These are phyloP conservation scores for Orius laevigatus DNA, from an alignment of 1,140 invertebrate genomes.

Conservation along the genomic window DNA sequence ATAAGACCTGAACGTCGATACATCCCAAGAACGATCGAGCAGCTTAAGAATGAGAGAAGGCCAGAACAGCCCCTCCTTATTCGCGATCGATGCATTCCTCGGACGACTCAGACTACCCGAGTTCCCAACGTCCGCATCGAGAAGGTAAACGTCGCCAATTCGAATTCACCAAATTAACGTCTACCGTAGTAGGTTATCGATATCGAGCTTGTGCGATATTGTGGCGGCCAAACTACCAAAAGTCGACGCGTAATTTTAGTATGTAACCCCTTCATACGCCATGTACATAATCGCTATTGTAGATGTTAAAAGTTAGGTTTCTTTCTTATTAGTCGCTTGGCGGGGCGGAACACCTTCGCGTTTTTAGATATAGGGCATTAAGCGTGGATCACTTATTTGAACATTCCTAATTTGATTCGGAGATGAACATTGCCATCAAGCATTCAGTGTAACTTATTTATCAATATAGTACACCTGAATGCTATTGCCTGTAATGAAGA, in stretches of 20 bases:
- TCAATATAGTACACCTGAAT: too few relatives aligned
- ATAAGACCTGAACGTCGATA: conserved; percentile 1
- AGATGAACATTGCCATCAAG: too few relatives aligned
- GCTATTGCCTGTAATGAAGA: too few relatives aligned
- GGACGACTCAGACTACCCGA: too few relatives aligned
- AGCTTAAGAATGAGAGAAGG: neutral
- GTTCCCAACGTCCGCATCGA: too few relatives aligned
- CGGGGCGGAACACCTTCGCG: too few relatives aligned
- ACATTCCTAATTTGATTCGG: too few relatives aligned
- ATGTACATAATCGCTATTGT: neutral
- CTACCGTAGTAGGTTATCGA: conserved; percentile 1
- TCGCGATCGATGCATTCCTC: too few relatives aligned
- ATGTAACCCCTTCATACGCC: neutral
- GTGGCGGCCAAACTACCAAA: conserved; percentile 2
- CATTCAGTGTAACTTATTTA: too few relatives aligned
- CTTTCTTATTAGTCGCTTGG: neutral
- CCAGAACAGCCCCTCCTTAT: neutral
- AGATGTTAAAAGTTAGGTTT: neutral
- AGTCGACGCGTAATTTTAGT: neutral
- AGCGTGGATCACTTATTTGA: too few relatives aligned
- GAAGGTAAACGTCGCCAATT: too few relatives aligned
- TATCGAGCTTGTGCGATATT: neutral
- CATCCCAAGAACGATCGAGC: neutral
- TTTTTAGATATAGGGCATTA: neutral
- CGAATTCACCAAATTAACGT: neutral